Conservation (phyloP, 2,113 vertebrate genomes). For the Bos javanicus region DNA sequence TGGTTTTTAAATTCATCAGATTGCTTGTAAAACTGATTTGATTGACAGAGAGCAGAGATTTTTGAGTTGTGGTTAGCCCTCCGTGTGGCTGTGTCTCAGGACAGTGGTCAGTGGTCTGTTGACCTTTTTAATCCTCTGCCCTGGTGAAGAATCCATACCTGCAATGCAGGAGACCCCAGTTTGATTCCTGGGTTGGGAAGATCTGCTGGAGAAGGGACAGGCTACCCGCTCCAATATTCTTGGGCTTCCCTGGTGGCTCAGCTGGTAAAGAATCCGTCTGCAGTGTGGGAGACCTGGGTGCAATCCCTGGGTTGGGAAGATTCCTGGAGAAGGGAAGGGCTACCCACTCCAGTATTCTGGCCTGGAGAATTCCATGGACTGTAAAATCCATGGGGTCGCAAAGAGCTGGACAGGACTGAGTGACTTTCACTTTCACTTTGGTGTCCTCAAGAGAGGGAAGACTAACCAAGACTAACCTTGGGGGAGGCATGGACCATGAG, state of each 20-base stretch:
- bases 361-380: background rate
- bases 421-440: background rate
- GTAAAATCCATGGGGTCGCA: background rate
- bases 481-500: background rate
- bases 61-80: background rate
- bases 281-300: background rate
- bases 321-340: background rate
- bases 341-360: background rate
- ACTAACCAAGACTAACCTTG: background rate
- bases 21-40: background rate
- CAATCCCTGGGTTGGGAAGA: background rate
- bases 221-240: background rate
- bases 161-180: background rate
- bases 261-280: background rate
- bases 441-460: background rate
- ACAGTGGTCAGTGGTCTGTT: background rate
- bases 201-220: background rate
- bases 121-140: background rate
- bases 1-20: slow-evolving; percentile 20
- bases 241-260: background rate
- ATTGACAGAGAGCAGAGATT: background rate
- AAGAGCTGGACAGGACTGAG: background rate
- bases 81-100: background rate
- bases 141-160: background rate
- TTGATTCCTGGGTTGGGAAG: background rate